Percentiles rank a stretch among this genome's conserved stretches.
Conservation (phyloP, 2,888 invertebrate genomes). For the Mactromeris polynyma region DNA sequence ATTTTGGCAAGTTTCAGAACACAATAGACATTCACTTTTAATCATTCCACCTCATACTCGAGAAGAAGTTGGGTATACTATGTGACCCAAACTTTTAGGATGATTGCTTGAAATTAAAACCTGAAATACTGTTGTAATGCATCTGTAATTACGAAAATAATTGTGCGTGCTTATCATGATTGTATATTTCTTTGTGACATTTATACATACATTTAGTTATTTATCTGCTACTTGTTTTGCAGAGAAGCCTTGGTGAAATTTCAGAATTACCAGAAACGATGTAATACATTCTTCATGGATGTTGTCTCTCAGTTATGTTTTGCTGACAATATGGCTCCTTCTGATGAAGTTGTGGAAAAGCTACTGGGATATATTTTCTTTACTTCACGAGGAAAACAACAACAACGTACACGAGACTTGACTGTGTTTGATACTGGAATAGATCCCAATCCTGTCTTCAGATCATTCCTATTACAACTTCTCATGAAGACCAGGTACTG, state of each 20-base stretch:
- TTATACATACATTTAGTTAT: no score
- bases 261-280: slow-evolving; percentile 48
- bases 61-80: no score
- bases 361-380: slow-evolving; percentile 49
- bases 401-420: slow-evolving; percentile 69
- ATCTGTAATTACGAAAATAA: no score
- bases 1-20: no score
- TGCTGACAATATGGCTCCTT: slow-evolving; percentile 47
- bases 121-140: no score
- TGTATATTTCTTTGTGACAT: no score
- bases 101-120: no score
- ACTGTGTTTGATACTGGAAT: slow-evolving; percentile 75
- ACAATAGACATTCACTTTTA: no score
- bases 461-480: slow-evolving; percentile 81
- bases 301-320: slow-evolving; percentile 74
- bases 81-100: no score
- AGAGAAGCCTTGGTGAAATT: slow-evolving; percentile 37
- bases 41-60: no score
- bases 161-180: no score
- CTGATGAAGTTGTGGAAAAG: slow-evolving; percentile 46
- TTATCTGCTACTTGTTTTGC: slow-evolving; percentile 3
- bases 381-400: slow-evolving; percentile 17
- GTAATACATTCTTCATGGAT: slow-evolving; percentile 79
- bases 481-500: slow-evolving; percentile 77
- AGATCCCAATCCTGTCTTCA: slow-evolving; percentile 81